Base-by-base conservation (phyloP, 2,797 vertebrate genomes). In the Fistularia tabacaria region DNA sequence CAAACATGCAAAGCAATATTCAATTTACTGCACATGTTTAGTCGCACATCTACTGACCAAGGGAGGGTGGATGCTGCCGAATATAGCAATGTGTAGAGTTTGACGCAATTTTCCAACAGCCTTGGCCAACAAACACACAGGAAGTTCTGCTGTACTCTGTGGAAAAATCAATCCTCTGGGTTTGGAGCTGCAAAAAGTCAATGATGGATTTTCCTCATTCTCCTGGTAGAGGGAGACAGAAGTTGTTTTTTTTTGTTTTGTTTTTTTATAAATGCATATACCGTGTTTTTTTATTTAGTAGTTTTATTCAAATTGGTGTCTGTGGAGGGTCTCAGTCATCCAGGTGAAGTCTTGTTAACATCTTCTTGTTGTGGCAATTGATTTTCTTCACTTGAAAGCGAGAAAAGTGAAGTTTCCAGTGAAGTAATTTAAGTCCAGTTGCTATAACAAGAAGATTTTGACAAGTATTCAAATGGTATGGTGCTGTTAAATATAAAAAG, bases 111-210 rank as follows among this genome's bases (percentile, higher is more conserved):
- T 47, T 46, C 93, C 94, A 0, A 39, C 36, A 7, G 62, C 50
- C 61, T 87, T 91, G 7, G 83, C 83, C 73, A 76, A 66, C 39
- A 98, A 54, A 1, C 50, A 15, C n/a, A 98, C 55, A 0, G 89
- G 90, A 38, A 98, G 63, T 38, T 91, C 73, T 63, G 85, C 62
- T 0, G 77, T 87, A 62, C 87, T 76, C 36, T 42, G 71, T 3
- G 93, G 88, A 5, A 60, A n/a, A 51, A 98, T 85, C 48, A 95
- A 65, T 9, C 94, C 96, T 47, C 85, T 70, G 0, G 92, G 87
- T 3, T 0, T 3, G 0, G 86, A 63, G 54, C 89, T 91, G 54
- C 77, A 87, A 55, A 88, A 91, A 59, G 86, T 14, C 25, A 93
- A 36, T 0, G 75, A 1, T 0, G 80, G 82, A 0, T 14, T 6